phyloP scores from a whole-genome alignment of 2,113 vertebrate genomes.

The Redunca redunca region DNA sequence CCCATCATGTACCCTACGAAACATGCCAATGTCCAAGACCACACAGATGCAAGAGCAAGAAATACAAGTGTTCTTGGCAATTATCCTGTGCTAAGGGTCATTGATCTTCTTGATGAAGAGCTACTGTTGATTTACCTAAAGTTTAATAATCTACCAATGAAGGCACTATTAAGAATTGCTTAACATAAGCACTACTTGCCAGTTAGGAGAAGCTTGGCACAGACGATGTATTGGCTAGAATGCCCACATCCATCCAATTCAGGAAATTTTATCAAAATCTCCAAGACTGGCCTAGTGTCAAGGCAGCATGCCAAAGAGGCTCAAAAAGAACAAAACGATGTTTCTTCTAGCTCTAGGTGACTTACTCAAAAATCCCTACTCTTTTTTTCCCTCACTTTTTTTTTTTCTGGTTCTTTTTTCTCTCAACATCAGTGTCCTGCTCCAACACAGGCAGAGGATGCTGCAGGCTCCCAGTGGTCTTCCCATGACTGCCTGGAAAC shows the following conservation, averaged over 20 bases:
- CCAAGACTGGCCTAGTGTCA: not conserved
- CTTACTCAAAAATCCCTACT: not conserved
- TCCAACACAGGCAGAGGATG: not conserved
- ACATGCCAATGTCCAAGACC: not conserved
- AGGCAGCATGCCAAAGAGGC: not conserved
- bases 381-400: not conserved
- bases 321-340: not conserved
- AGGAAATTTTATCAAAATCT: constrained; percentile 45
- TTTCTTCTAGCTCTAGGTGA: not conserved
- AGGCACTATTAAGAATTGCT: constrained; percentile 42
- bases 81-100: not conserved
- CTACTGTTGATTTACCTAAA: constrained; percentile 46
- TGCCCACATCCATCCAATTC: not conserved
- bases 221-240: not conserved
- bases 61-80: constrained; percentile 36
- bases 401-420: not conserved
- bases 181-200: constrained; percentile 20
- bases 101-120: constrained; percentile 42
- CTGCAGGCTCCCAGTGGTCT: not conserved
- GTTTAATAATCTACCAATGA: constrained; percentile 39
- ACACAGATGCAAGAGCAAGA: not conserved
- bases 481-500: not conserved
- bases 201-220: constrained; percentile 27
- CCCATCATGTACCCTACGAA: not conserved
- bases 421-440: not conserved